Evolutionary conservation across 2,113 vertebrate species (phyloP), one percentile per base, ranked within the genome.

Genomic region (Noctilio leporinus): DNA sequence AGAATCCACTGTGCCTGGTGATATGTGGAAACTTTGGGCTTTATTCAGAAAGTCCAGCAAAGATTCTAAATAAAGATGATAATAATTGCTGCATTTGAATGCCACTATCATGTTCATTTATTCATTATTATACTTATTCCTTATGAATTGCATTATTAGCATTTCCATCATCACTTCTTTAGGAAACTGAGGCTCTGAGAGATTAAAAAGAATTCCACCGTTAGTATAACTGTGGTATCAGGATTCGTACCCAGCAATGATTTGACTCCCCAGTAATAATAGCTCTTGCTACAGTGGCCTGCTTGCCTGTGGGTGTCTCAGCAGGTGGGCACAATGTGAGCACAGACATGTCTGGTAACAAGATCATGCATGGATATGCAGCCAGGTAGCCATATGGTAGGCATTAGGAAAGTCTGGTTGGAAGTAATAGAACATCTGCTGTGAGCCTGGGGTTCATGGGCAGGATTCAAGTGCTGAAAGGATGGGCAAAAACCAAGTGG

Each of bases 381-480:
- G 70, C 94, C 94, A 92, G 94, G 75, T 92, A 81, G 92, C 90
- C 95, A 95, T 91, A 93, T 89, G 93, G 86, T 87, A 12, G 67
- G 76, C 65, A 84, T 92, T 92, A 91, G 75, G 69, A 84, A 91
- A 92, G 80, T 93, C 90, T 87, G 78, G 43, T 82, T 73, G 80
- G 35, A 81, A 59, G 65, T 76, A 49, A 84, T 24, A 53, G 78
- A 72, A 65, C 92, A 93, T 77, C 80, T 93, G 92, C 92, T 92
- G 30, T 67, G 64, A 80, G 64, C 73, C 45, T 43, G 20, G 67
- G 24, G 77, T 85, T 87, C 80, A 53, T 40, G 72, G 26, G 20
- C 14, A 73, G 17, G 43, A 93, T 45, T 28, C 65, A 76, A 94
- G 81, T 70, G 30, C 62, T 91, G 45, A 59, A 76, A 78, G n/a